Base-by-base conservation (phyloP, 2,888 invertebrate genomes). In the Thumatha senex region DNA sequence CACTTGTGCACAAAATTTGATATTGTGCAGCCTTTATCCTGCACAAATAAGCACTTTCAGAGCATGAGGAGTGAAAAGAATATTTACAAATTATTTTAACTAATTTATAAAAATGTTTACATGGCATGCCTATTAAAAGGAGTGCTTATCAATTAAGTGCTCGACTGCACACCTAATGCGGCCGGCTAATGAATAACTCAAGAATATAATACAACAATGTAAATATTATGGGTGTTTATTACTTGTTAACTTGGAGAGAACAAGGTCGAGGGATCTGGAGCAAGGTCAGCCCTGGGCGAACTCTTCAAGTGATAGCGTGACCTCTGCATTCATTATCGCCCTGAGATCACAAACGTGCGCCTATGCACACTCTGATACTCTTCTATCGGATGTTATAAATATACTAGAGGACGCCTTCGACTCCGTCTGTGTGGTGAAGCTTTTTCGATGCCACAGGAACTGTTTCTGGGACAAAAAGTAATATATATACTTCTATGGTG, bases 281-380 rank as follows among this genome's bases (percentile, higher is more conserved):
- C 89, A 89, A 89, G 90, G 90, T 87, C 86, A 86, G 63, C 69
- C n/a, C 57, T 74, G 72, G 76, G 72, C 78, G 67, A 78, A 84
- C 79, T 80, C 82, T 82, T 81, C 68, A 74, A 84, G 88, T 82
- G 89, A 90, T 89, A 89, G 88, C 84, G 78, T 74, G 87, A 86
- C 89, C 89, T 89, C 74, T 83, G 76, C 74, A 71, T 77, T 73
- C 74, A 80, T 82, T 87, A 87, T 84, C 81, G 76, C 61, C 71
- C 71, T 66, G 74, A 75, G 74, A 79, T 77, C 76, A 67, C 61
- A 70, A 67, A 66, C 71, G 67, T 67, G 56, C 60, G 56, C 48
- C 56, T 56, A 61, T 62, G 54, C 61, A 64, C 48, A 54, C 56
- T 56, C 48, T 14, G 40, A 52, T 60, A 58, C 58, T 59, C 61